Percentiles rank a stretch among this genome's conserved stretches.
These are phyloP conservation scores for Tinamus major DNA, from an alignment of 2,797 vertebrate species.

Conservation along the genomic window DNA sequence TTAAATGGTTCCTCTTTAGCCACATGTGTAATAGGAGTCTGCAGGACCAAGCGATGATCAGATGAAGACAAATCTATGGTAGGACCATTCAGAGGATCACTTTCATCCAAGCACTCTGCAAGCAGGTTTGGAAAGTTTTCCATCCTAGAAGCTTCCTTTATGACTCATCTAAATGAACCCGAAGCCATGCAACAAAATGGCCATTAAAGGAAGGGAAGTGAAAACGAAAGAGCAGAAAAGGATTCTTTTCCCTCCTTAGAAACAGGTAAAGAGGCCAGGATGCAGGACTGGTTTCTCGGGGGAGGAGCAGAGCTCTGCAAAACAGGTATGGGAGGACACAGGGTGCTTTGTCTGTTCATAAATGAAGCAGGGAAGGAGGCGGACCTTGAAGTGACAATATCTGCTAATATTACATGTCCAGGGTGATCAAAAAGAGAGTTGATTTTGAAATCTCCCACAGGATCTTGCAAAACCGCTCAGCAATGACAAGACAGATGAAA, in stretches of 20 bases:
- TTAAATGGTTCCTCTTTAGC: background rate
- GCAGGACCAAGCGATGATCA: background rate
- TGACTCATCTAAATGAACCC: background rate
- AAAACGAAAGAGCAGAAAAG: background rate
- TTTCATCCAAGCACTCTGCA: background rate
- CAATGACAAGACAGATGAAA: background rate
- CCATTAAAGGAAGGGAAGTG: background rate
- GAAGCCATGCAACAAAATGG: background rate
- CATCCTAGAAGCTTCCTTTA: background rate
- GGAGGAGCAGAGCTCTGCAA: background rate
- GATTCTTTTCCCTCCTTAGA: background rate
- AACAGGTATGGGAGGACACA: background rate
- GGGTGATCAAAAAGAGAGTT: background rate
- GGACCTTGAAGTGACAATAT: background rate
- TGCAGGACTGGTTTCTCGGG: rapidly evolving
- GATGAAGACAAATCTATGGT: background rate
- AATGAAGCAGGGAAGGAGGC: background rate
- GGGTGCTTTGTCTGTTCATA: background rate
- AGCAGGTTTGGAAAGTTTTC: background rate
- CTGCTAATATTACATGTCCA: background rate
- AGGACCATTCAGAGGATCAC: background rate
- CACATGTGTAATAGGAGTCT: background rate
- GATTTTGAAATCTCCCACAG: background rate
- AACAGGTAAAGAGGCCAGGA: background rate
- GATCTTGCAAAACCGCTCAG: background rate